Evolutionary conservation across 2,113 vertebrate species (phyloP), one percentile per base, ranked within the genome.

Genomic region (Poicephalus gulielmi): DNA sequence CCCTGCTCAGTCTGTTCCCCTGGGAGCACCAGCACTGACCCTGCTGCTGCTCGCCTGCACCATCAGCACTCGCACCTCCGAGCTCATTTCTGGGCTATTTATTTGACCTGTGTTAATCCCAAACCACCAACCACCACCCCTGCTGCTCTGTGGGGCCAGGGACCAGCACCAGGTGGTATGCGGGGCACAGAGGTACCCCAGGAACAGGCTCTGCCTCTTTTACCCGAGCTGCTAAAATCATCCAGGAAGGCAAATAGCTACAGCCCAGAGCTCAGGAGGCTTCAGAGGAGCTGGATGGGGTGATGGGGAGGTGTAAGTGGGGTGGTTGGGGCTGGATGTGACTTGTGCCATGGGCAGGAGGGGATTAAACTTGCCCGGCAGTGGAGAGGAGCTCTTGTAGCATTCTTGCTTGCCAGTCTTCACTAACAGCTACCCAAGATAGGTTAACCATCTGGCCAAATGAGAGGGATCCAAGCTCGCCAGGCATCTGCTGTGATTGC

Each of bases 321-420:
- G 9, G 8, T 16, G 60, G 30, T 9, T 25, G 31, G 13, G 67
- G 81, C 62, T 62, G 76, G 67, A 3, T 24, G 37, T 55, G 44
- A 73, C 24, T 44, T 53, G 31, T 6, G 28, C 39, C 3, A 0
- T 2, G 27, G 46, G 11, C 35, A 35, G 35, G 25, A 46, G 59
- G 13, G 20, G 1, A 2, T 30, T 17, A 7, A 68, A 14, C 6
- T 24, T 77, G n/a, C 15, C 47, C 0, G 0, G n/a, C 64, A 7
- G 2, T 0, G 0, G 18, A 35, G 44, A n/a, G 20, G 33, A 59
- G 33, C 55, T 59, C 55, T n/a, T 59, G 33, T 13, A 23, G 20
- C 55, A 23, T 59, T n/a, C 33, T 59, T 73, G 37, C 24, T 44
- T 11, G 1, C 62, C 1, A 1, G 37, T 18, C 33, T 27, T 25